phyloP scores from a whole-genome alignment of 2,888 invertebrate genomes.

The Rosalia funebris region DNA sequence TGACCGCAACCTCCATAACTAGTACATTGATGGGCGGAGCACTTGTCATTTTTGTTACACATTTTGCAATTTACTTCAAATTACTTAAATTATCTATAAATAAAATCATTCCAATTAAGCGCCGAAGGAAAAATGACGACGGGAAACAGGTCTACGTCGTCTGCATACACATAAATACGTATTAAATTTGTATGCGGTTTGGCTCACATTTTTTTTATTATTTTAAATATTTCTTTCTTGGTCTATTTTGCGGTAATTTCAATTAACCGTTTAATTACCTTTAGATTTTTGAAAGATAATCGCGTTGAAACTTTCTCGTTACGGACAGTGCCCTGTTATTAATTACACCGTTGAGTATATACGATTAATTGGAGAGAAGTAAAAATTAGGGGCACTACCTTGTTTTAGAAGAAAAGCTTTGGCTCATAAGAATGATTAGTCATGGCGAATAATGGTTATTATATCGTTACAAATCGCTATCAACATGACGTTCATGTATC shows the following conservation, averaged over 20 bases:
- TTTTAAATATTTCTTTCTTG: slow-evolving; percentile 1
- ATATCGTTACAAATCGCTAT: no score
- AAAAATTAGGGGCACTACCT: neutral
- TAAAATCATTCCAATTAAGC: slow-evolving; percentile 51
- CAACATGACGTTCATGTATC: no score
- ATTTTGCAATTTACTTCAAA: slow-evolving; percentile 52
- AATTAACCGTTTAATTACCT: slow-evolving; percentile 20
- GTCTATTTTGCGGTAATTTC: slow-evolving; percentile 21
- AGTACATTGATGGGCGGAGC: slow-evolving; percentile 40
- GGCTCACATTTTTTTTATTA: slow-evolving; percentile 28
- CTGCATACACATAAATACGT: slow-evolving; percentile 33
- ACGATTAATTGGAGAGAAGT: neutral
- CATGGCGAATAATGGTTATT: neutral
- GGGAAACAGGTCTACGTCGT: slow-evolving; percentile 46
- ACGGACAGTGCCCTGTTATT: neutral
- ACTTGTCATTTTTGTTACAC: slow-evolving; percentile 49
- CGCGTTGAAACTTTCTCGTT: neutral
- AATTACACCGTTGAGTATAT: neutral
- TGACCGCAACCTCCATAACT: slow-evolving; percentile 38
- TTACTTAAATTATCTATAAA: slow-evolving; percentile 53
- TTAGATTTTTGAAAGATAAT: slow-evolving; percentile 4
- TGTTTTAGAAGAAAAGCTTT: neutral
- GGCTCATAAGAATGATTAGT: neutral
- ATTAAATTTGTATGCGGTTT: slow-evolving; percentile 39
- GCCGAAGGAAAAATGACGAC: slow-evolving; percentile 34